These are phyloP conservation scores for Zosterops lateralis DNA, from an alignment of 2,113 vertebrate species.

Conservation along the genomic window DNA sequence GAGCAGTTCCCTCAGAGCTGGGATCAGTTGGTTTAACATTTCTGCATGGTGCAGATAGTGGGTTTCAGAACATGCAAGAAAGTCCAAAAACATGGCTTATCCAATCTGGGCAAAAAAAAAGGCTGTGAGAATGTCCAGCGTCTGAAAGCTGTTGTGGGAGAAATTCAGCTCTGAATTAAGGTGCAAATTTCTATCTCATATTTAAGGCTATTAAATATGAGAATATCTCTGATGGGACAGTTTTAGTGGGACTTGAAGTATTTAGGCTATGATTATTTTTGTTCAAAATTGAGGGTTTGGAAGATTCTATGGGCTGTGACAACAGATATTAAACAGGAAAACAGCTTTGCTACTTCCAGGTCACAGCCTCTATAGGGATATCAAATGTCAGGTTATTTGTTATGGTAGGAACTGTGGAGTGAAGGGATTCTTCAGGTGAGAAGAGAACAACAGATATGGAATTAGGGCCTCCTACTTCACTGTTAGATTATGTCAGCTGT, in stretches of 20 bases:
- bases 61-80: not conserved
- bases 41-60: accelerated
- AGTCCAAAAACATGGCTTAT: not conserved
- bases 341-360: not conserved
- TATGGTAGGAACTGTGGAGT: not conserved
- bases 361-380: not conserved
- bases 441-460: not conserved
- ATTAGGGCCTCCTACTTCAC: not conserved
- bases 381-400: not conserved
- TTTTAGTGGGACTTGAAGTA: not conserved
- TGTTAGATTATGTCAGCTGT: not conserved
- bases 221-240: not conserved
- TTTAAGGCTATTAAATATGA: not conserved
- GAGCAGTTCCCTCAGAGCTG: not conserved
- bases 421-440: not conserved
- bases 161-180: not conserved
- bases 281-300: not conserved
- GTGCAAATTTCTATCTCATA: not conserved
- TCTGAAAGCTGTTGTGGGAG: not conserved
- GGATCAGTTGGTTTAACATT: not conserved
- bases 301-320: not conserved
- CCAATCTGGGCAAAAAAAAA: not conserved
- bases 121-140: not conserved
- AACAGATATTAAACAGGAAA: not conserved
- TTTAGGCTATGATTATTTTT: not conserved